Evolutionary conservation across 2,888 invertebrate species (phyloP), one percentile per base, ranked within the genome.

Genomic region (Xestia c-nigrum): DNA sequence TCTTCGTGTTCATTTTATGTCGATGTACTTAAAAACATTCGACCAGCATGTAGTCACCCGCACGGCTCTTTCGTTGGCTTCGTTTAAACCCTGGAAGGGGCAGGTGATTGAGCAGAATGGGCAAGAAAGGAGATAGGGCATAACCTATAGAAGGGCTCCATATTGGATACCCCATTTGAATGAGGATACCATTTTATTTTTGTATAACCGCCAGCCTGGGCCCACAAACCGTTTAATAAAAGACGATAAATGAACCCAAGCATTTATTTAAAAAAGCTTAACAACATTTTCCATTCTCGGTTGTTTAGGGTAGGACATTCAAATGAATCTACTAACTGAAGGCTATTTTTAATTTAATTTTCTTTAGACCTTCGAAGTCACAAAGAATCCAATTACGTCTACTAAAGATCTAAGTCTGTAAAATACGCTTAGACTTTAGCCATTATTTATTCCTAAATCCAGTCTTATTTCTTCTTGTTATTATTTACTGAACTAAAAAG

Each of bases 321-420:
- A 71, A 19, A n/a, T 59, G 9, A 16, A 38, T n/a, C 3, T 12
- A 59, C 12, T 38, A 46, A 46, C 1, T 24, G 5, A n/a, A 43
- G 19, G 9, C 69, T 50, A 65, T 38, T 47, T 65, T 65, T 40
- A 57, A 61, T 80, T 80, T 16, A 72, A 72, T 43, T 80, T 5
- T 61, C n/a, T 72, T 16, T 21, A 61, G 21, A 71, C n/a, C 47
- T 24, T 12, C 31, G 31, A 5, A 47, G 69, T 47, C 43, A 50
- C 80, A 38, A 46, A 43, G 16, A 52, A 76, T 73, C 40, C 38
- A 80, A 80, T 77, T 80, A 74, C 38, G 3, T n/a, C 73, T 46
- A 46, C 43, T 21, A 50, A 46, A 72, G 24, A 63, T 31, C 52
- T 14, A 21, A 59, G 24, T 59, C 59, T 61, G 24, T 46, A 40